A percentile compares a stretch with the other conserved stretches of the same genome.
Conservation (phyloP, 2,888 invertebrate species). For the Notocelia uddmanniana region DNA sequence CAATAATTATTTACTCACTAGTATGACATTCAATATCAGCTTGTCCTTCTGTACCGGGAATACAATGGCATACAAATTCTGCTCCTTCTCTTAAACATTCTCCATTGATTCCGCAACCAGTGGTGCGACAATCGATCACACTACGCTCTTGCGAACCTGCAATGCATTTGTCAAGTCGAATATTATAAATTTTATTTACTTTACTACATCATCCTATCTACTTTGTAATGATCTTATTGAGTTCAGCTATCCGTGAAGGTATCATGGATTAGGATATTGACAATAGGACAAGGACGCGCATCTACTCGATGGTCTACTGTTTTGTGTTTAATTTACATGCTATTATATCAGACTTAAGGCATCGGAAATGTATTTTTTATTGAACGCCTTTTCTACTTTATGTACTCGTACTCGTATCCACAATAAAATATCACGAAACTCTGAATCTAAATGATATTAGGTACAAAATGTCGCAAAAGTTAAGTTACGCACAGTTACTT, state of each 20-base stretch:
- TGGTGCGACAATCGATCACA: conserved; percentile 92
- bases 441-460: neutral
- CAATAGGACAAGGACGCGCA: too few relatives aligned
- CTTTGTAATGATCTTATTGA: neutral
- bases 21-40: conserved; percentile 90
- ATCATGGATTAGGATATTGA: too few relatives aligned
- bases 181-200: too few relatives aligned
- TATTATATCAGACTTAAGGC: neutral
- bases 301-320: neutral
- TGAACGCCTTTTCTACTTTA: neutral
- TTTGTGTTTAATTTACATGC: neutral
- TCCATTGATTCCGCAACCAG: conserved; percentile 94
- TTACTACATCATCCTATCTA: too few relatives aligned
- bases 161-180: conserved; percentile 40
- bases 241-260: too few relatives aligned
- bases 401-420: neutral
- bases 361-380: too few relatives aligned
- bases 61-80: conserved; percentile 93
- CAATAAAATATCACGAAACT: neutral
- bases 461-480: neutral
- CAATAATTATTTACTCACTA: conserved; percentile 70
- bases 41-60: conserved; percentile 90
- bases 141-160: conserved; percentile 86
- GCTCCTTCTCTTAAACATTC: conserved; percentile 94
- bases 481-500: conserved; percentile 71